Evolutionary conservation across 2,888 invertebrate genomes (phyloP), one percentile per base, ranked within the genome.

Genomic region (Morpho deidamia): DNA sequence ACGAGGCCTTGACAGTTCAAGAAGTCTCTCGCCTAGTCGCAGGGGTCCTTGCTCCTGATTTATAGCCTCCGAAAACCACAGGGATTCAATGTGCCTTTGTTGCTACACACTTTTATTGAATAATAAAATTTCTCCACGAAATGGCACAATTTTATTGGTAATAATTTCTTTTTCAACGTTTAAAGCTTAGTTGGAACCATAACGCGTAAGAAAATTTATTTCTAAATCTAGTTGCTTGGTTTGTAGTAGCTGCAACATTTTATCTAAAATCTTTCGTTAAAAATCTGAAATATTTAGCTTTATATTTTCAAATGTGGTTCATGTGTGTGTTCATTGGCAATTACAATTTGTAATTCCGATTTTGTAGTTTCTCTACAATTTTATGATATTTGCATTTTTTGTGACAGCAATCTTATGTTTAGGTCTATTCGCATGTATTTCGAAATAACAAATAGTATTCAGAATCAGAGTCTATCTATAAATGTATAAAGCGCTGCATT

Each of bases 71-170:
- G 68, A 83, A 83, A 88, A 86, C 89, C 87, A 73, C 87, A 88
- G 76, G 75, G 78, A 81, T 74, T 76, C 83, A 83, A 87, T 83
- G 82, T 80, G 80, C 85, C 85, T 87, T 87, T 89, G 87, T 87
- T 83, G 77, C 71, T 70, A 76, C 68, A 73, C 71, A 68, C 69
- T 83, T 88, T 89, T 89, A 88, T 88, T 87, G 86, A 83, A 88
- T 80, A 86, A 88, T 89, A 88, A 88, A 87, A 84, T 75, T 78
- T 82, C 83, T 80, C 74, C 75, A 74, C 81, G 81, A 85, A 84
- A 86, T 85, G 83, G 72, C 79, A 80, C 71, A 69, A 74, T 73
- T 87, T 88, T 88, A 87, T 85, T 84, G 87, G 78, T 81, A 81
- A 81, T 87, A 82, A 87, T 84, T 83, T 67, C 64, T 66, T 68